Conservation (phyloP, 2,797 vertebrate genomes). For the Phalloptychus januarius region DNA sequence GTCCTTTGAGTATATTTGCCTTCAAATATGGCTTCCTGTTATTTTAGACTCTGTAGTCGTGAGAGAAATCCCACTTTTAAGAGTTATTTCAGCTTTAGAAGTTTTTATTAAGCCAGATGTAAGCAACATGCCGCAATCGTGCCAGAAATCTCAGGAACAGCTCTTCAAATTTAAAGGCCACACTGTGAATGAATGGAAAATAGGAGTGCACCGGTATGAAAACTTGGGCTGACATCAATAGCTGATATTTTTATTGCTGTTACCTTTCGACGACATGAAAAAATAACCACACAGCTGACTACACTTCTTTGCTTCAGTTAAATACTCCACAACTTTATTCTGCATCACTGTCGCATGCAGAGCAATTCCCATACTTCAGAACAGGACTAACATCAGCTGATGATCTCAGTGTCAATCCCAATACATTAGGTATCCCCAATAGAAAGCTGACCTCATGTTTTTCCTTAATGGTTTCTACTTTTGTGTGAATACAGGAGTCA, state of each 20-base stretch:
- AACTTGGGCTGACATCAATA: background rate
- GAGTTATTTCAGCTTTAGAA: constrained; percentile 21
- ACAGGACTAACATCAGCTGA: background rate
- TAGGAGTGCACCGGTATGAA: background rate
- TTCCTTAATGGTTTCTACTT: constrained; percentile 55
- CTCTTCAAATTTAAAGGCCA: constrained; percentile 44
- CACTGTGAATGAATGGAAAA: constrained; percentile 21
- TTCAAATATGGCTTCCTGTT: constrained; percentile 49
- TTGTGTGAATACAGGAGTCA: constrained; percentile 42
- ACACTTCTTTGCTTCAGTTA: background rate
- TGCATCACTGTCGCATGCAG: background rate
- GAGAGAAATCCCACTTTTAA: constrained; percentile 21
- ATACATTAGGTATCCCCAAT: constrained; percentile 14
- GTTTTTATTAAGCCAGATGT: constrained; percentile 32
- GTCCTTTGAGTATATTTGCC: constrained; percentile 41
- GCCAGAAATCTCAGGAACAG: background rate
- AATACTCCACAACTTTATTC: background rate
- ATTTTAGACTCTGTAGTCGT: constrained; percentile 34
- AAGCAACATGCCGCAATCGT: background rate
- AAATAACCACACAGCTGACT: background rate
- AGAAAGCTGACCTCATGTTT: constrained; percentile 38
- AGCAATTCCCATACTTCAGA: background rate
- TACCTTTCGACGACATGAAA: background rate
- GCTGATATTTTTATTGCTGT: background rate
- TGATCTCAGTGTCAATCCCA: background rate